phyloP scores from a whole-genome alignment of 2,888 invertebrate species.

The Enchytraeus crypticus region DNA sequence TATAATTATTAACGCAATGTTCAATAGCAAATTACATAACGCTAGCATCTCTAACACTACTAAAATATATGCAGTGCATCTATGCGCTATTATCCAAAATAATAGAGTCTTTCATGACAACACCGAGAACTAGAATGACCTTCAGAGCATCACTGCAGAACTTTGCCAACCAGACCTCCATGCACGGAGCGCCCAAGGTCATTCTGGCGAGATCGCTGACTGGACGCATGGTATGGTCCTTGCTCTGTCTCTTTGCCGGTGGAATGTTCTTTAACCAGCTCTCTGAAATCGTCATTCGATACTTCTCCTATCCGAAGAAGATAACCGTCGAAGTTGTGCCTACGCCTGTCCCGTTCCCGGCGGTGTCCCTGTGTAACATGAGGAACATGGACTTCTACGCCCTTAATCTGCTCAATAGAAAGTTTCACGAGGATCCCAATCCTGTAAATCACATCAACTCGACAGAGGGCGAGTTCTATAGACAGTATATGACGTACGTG shows the following conservation, averaged over 20 bases:
- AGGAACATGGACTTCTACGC: conserved; percentile 24
- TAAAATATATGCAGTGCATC: too few species aligned
- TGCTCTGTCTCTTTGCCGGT: conserved; percentile 25
- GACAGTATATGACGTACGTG: conserved; percentile 23
- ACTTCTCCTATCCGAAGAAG: conserved; percentile 26
- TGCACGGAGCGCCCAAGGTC: conserved; percentile 28
- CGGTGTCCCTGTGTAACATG: conserved; percentile 27
- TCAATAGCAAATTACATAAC: too few species aligned
- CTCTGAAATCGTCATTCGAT: conserved; percentile 23
- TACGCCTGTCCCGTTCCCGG: conserved; percentile 25
- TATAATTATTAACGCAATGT: too few species aligned
- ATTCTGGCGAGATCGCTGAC: conserved; percentile 22
- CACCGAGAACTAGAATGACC: too few species aligned
- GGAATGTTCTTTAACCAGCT: conserved; percentile 27
- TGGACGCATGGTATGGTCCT: conserved; percentile 21
- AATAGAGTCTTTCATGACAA: too few species aligned
- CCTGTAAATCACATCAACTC: conserved; percentile 24
- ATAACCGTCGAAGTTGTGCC: conserved; percentile 26
- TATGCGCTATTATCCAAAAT: too few species aligned
- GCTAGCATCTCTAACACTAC: too few species aligned
- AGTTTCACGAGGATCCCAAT: conserved; percentile 17
- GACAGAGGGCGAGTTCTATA: conserved; percentile 17
- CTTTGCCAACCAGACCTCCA: conserved; percentile 25
- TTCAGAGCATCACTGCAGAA: conserved; percentile 7
- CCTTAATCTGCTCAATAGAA: conserved; percentile 22